Evolutionary conservation across 2,797 vertebrate species (phyloP), one percentile per base, ranked within the genome.

Genomic region (Acipenser transmontanus): DNA sequence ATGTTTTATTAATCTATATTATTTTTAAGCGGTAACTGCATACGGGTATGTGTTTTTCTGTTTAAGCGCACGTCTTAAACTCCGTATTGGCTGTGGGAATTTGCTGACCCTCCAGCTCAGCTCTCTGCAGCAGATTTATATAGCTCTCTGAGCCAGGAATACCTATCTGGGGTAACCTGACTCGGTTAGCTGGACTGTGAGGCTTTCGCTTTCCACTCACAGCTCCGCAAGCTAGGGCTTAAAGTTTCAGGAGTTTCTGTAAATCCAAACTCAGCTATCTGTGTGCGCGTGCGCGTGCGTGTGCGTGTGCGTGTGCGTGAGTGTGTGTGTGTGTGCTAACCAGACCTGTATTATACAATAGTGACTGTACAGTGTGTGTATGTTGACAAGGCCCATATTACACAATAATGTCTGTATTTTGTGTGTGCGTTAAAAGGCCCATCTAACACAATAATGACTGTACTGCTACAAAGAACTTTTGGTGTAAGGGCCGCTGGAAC

Each of bases 121-220:
- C 52, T 68, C 63, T 59, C 63, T 20, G 56, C 56, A 48, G 64
- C 68, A 73, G 71, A 79, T 87, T 87, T 80, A 87, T 84, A 80
- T 80, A 79, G 78, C 71, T 77, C 75, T 77, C 73, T 82, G 82
- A 81, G 66, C 75, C 77, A 80, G 70, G 75, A 81, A 74, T 78
- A 75, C 57, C 70, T 65, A 71, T 66, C 65, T 64, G 51, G 2
- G 60, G 76, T 72, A 78, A 84, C 77, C 69, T 74, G 76, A 81
- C 70, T 12, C 34, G 66, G 57, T 20, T 34, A 59, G 65, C 66
- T 75, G 74, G 74, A 66, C 68, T 59, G 13, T 68, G 73, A 70
- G 59, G 73, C 49, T 57, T 75, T 70, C 68, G 60, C 65, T 69
- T 59, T 47, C 73, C 49, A 8, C 71, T 65, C 49, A 34, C 34